Evolutionary conservation across 2,888 invertebrate genomes (phyloP).

Genomic region (Drosophila lutescens): DNA sequence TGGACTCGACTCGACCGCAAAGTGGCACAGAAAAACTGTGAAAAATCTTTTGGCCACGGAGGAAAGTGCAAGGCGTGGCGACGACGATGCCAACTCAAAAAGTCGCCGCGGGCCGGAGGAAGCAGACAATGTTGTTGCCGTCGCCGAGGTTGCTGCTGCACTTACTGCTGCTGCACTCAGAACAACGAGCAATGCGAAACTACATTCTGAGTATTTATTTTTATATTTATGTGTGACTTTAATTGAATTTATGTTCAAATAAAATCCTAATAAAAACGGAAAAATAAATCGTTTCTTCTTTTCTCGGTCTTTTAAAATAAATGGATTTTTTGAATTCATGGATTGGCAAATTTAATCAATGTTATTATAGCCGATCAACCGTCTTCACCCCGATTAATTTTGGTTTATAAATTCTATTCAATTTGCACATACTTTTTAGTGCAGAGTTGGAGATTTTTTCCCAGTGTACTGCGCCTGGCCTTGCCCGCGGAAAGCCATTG

Average conservation of each 20-base stretch:
- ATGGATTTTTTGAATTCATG: no score
- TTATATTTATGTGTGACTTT: no score
- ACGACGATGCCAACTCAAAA: constrained; percentile 25
- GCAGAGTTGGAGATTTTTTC: background rate
- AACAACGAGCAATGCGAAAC: background rate
- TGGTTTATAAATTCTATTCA: no score
- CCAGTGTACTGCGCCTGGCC: constrained; percentile 48
- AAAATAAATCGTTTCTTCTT: no score
- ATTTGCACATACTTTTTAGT: no score
- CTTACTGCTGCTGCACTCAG: constrained; percentile 9
- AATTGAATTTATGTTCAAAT: no score
- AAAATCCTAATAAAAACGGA: no score
- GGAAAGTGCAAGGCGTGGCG: constrained; percentile 65
- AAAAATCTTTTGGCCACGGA: constrained; percentile 47
- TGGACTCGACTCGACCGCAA: constrained; percentile 51
- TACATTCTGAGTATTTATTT: no score
- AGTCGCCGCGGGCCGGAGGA: constrained; percentile 10
- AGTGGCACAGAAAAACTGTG: constrained; percentile 71
- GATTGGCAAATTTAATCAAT: no score
- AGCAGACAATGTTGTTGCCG: constrained; percentile 31
- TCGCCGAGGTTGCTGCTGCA: constrained; percentile 6
- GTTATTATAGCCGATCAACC: no score
- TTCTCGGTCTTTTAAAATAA: no score
- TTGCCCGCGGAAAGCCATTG: constrained; percentile 60
- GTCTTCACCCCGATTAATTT: no score